Evolutionary conservation across 1,140 invertebrate species (phyloP).

Genomic region (Micrasema minimum): DNA sequence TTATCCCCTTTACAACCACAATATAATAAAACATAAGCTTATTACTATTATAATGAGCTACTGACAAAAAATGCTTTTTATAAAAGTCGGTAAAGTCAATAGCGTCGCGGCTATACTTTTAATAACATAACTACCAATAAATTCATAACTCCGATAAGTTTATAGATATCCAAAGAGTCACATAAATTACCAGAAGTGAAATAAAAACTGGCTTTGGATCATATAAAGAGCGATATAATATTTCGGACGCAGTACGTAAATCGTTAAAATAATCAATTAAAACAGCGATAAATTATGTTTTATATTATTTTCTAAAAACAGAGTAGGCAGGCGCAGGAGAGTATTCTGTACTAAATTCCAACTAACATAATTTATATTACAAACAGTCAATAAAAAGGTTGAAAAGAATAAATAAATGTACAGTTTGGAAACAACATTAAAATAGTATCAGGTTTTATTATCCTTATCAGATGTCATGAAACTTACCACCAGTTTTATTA

Average conservation of each 20-base stretch:
- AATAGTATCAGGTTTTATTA: slow-evolving; percentile 33
- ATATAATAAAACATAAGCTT: no score
- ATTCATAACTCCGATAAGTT: no score
- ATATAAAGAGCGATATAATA: no score
- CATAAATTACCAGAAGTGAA: no score
- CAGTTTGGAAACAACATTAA: slow-evolving; percentile 30
- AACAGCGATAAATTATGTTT: neutral
- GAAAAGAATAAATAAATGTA: slow-evolving; percentile 15
- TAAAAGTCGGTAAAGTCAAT: no score
- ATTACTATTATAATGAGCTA: no score
- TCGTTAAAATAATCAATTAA: slow-evolving; percentile 3
- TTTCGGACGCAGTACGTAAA: no score
- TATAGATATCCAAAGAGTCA: no score
- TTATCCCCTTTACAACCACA: no score
- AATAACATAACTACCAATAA: no score
- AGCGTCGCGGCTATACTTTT: no score
- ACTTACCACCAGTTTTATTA: slow-evolving; percentile 27
- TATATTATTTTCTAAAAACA: neutral
- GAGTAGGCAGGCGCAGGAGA: neutral
- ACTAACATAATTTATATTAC: slow-evolving; percentile 23
- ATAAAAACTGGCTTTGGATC: no score
- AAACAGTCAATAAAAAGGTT: slow-evolving; percentile 25
- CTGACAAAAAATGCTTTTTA: neutral
- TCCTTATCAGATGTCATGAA: slow-evolving; percentile 33
- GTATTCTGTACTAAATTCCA: slow-evolving; percentile 6